Evolutionary conservation across 2,113 vertebrate genomes (phyloP), one percentile per base, ranked within the genome.

Genomic region (Chaetodon trifascialis): DNA sequence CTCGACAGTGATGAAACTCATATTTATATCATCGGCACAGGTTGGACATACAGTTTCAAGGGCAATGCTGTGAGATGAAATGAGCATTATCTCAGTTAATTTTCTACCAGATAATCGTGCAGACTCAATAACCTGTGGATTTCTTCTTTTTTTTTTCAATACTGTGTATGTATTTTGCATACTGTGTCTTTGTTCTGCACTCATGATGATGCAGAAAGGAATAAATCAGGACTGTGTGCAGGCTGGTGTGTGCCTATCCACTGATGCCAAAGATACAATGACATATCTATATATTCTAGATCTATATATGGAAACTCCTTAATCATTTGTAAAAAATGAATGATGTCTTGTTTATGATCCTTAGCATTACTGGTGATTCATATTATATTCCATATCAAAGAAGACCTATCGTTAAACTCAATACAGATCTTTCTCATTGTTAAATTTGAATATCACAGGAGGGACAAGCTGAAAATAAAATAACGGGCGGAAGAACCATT

Each of bases 1-100:
- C 55, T 83, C 71, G 40, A 6, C 56, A 63, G 67, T 55, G 73
- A 89, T 83, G 70, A 85, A 76, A 62, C 51, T 79, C 78, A 30
- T 80, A 34, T 75, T 76, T 65, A 54, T 44, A 60, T 62, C 55
- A 64, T 0, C 58, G 30, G 2, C 2, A 40, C 64, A 9, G 25
- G 46, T 23, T 52, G 16, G 30, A 62, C 25, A 76, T 44, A 34
- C 10, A 23, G 62, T n/a, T 74, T 74, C 25, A 77, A 63, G 56
- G 30, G 56, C 5, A 42, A 25, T 66, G 30, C 11, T 23, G 46
- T 23, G 59, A 73, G 14, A 69, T 73, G 34, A 76, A 51, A 65
- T 64, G 12, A 46, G 42, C 6, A 58, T 76, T 59, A 74, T 73
- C 25, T 11, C 2, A 47, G 25, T 2, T 38, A 55, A 79, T 74